Evolutionary conservation across 2,113 vertebrate genomes (phyloP).

Genomic region (Sorex araneus): DNA sequence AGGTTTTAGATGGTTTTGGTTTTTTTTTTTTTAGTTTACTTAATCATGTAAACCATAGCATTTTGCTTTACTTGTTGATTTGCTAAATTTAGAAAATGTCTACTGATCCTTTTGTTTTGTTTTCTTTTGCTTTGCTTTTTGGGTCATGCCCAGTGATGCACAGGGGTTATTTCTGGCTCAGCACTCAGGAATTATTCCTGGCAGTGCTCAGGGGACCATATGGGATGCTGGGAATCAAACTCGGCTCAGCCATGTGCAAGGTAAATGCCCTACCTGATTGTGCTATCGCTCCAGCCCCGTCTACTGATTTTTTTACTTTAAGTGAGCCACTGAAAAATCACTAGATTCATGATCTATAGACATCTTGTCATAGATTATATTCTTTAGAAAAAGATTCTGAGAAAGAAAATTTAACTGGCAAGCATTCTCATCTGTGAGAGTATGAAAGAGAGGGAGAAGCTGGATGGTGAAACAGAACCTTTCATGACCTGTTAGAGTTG

Average conservation of each 20-base stretch:
- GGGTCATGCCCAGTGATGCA: no score
- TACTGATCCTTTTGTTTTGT: no score
- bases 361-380: background rate
- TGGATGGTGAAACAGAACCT: background rate
- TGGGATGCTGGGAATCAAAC: no score
- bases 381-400: background rate
- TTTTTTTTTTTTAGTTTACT: conserved; percentile 2
- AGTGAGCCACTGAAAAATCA: conserved; percentile 2
- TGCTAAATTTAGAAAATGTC: no score
- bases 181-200: no score
- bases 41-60: conserved; percentile 11
- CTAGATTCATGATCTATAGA: background rate
- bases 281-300: no score
- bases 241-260: no score
- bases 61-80: background rate
- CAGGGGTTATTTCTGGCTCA: no score
- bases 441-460: background rate
- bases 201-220: no score
- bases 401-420: background rate
- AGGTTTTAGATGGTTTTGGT: background rate
- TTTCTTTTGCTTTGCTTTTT: no score
- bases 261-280: no score
- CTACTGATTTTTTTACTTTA: no score
- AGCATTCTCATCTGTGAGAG: background rate
- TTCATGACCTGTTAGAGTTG: background rate